These are phyloP conservation scores for Mormyrops attenuatus DNA, from an alignment of 2,797 vertebrate genomes.

Conservation along the genomic window DNA sequence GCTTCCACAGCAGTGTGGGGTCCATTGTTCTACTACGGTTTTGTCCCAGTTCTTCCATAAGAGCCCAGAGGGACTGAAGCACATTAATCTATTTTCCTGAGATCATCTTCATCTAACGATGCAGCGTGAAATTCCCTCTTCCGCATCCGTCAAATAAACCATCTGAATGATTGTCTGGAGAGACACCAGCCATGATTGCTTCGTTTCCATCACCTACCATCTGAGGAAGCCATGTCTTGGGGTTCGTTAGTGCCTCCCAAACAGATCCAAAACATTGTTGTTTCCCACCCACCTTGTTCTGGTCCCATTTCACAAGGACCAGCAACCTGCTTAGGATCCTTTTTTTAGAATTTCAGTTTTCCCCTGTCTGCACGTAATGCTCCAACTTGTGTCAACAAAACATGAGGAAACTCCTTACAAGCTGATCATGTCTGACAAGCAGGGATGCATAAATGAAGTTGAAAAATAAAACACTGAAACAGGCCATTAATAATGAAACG, in stretches of 20 bases:
- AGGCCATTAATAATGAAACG: neutral
- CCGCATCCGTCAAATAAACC: neutral
- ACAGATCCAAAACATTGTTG: neutral
- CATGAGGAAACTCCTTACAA: neutral
- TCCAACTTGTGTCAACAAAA: neutral
- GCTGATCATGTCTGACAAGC: neutral
- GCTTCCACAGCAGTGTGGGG: neutral
- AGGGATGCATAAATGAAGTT: neutral
- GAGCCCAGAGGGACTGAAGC: neutral
- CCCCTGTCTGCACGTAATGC: neutral
- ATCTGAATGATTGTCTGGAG: neutral
- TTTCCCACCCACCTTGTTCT: neutral
- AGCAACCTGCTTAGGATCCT: neutral
- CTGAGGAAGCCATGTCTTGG: neutral
- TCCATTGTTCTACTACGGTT: neutral
- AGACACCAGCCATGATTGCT: neutral
- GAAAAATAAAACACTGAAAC: neutral
- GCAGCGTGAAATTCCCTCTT: neutral
- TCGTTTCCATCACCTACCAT: neutral
- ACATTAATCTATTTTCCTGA: neutral
- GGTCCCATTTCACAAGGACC: neutral
- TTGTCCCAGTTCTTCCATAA: neutral
- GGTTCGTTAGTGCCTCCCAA: neutral
- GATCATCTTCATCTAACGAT: neutral
- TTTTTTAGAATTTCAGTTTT: neutral